Conservation (phyloP, 1,140 invertebrate species). For the Aphelenchoides besseyi region DNA sequence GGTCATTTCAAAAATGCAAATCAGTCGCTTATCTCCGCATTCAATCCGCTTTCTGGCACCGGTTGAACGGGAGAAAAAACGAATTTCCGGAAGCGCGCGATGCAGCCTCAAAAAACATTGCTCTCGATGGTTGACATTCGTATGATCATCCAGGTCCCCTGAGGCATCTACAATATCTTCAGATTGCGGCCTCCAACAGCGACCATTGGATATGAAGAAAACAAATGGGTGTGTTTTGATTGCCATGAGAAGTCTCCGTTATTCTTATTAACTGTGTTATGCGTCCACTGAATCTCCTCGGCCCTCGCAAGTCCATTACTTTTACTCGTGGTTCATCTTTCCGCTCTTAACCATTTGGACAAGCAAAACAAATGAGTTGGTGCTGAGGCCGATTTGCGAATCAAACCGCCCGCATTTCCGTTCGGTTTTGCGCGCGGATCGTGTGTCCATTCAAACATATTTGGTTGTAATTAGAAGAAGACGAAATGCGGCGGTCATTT, state of each 20-base stretch:
- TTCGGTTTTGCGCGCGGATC: background rate
- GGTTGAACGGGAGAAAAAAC: slow-evolving; percentile 1
- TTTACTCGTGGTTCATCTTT: too few species aligned
- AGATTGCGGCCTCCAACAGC: background rate
- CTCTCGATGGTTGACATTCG: background rate
- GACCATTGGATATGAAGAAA: background rate
- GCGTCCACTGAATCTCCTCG: too few species aligned
- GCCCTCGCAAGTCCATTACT: too few species aligned
- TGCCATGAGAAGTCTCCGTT: background rate
- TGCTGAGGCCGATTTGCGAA: background rate
- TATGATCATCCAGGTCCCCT: background rate
- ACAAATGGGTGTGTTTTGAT: background rate
- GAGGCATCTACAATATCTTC: too few species aligned
- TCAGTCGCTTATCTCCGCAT: background rate
- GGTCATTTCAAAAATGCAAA: background rate
- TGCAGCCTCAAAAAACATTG: too few species aligned
- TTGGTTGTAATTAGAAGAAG: background rate
- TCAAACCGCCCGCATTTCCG: background rate
- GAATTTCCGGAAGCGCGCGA: background rate
- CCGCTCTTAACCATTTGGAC: too few species aligned
- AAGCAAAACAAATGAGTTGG: slow-evolving; percentile 1
- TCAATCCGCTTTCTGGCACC: background rate
- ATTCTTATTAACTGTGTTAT: background rate
- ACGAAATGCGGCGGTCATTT: background rate
- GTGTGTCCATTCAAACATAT: background rate